Base-by-base conservation (phyloP, 2,113 vertebrate species). In the Craseonycteris thonglongyai region DNA sequence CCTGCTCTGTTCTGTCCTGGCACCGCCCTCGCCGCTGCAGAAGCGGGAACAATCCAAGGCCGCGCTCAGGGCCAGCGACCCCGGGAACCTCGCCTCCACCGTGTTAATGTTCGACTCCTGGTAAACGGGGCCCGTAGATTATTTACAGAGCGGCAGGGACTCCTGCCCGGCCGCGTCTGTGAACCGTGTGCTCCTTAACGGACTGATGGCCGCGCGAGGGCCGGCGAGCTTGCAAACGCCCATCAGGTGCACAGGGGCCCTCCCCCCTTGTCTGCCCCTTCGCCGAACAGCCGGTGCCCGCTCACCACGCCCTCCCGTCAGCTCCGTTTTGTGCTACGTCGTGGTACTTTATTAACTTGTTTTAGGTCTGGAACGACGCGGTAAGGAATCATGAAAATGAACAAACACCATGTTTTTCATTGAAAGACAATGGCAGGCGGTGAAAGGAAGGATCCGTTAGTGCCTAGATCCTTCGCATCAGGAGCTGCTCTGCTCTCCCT, bases 51-150 rank as follows among this genome's bases (percentile, higher is more conserved):
- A 12, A 83, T 92, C 96, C 58, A 85, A 87, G 86, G 72, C 59
- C 19, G 49, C 91, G 83, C 80, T 97, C 91, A 47, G 80, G 96
- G 97, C 92, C 97, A 97, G 93, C 96, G 18, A 97, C 84, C 94
- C 72, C 66, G 87, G 85, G 96, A 98, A 92, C 93, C 97, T 96
- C 61, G 10, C 51, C 91, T 96, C 95, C 87, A 65, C 74, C 14
- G 1, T 0, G 98, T 98, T 99, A 99, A 98, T 98, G 79, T 98
- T 98, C 97, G 95, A 98, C 98, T 97, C 24, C 30, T 94, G 85
- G 95, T 83, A 93, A 81, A 79, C 91, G 95, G 96, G 94, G 71
- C 51, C 18, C 26, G 0, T 65, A 79, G 85, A 94, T 96, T 91
- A 88, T 97, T 98, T 97, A 95, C 0, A 0, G 65, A 96, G 90